These are phyloP conservation scores for Tenualosa ilisha DNA, from an alignment of 2,797 vertebrate genomes.

Conservation along the genomic window DNA sequence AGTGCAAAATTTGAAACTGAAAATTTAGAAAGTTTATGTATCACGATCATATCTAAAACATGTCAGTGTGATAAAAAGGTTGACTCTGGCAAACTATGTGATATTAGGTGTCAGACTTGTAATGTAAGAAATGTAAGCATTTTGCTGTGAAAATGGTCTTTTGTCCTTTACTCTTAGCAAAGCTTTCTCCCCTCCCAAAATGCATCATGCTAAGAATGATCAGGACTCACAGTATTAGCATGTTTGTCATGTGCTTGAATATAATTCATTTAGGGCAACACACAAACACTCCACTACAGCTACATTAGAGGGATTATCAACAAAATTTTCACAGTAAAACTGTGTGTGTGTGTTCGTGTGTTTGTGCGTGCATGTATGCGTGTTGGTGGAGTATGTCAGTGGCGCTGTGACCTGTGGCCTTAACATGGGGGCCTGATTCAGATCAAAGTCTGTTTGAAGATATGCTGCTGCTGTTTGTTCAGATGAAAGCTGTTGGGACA, in stretches of 20 bases:
- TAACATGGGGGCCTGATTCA: conserved; percentile 52
- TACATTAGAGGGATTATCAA: background rate
- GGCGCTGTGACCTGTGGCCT: conserved; percentile 22
- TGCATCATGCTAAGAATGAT: background rate
- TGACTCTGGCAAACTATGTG: background rate
- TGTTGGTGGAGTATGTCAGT: background rate
- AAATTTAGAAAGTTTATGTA: background rate
- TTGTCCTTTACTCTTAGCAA: no score
- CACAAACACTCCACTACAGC: background rate
- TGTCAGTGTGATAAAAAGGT: background rate
- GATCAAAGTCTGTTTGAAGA: conserved; percentile 80
- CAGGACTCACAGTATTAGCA: background rate
- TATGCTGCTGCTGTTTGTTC: conserved; percentile 70
- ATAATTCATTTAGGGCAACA: background rate
- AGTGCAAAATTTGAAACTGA: background rate
- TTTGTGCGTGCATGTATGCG: background rate
- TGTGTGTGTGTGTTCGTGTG: background rate
- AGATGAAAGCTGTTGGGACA: conserved; percentile 71
- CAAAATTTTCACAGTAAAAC: background rate
- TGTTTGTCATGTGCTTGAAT: background rate
- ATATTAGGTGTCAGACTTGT: background rate
- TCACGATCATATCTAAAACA: background rate
- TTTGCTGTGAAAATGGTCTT: no score
- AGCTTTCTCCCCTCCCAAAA: background rate
- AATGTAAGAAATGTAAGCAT: no score